Evolutionary conservation across 2,888 invertebrate genomes (phyloP).

Genomic region (Cylindroiulus punctatus): DNA sequence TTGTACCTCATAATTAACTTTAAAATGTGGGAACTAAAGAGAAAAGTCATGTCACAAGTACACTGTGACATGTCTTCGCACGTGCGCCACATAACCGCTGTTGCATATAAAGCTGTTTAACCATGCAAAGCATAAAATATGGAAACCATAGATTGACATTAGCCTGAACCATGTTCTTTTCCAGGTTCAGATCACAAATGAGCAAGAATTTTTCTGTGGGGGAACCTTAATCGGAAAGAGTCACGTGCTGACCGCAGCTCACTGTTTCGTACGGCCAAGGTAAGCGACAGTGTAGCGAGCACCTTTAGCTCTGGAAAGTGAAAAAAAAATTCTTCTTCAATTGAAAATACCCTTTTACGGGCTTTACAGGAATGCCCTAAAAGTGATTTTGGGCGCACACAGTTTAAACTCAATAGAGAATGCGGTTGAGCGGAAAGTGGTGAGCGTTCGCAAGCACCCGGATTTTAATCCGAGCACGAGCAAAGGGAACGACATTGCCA

Average conservation of each 20-base stretch:
- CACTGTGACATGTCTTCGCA: too few relatives aligned
- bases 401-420: background rate
- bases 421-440: constrained; percentile 51
- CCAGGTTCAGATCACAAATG: constrained; percentile 50
- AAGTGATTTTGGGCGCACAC: constrained; percentile 52
- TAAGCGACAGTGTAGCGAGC: background rate
- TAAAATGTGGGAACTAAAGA: too few relatives aligned
- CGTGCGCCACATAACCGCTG: too few relatives aligned
- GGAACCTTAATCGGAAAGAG: constrained; percentile 54
- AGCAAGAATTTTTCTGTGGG: constrained; percentile 53
- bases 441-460: constrained; percentile 39
- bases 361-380: constrained; percentile 35
- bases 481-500: constrained; percentile 55
- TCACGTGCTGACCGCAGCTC: constrained; percentile 56
- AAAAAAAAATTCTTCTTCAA: too few relatives aligned
- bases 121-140: background rate
- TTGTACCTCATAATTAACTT: too few relatives aligned
- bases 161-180: background rate
- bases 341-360: background rate
- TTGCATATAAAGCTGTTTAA: too few relatives aligned
- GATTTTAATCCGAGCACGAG: constrained; percentile 48
- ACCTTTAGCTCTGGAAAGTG: too few relatives aligned
- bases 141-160: background rate
- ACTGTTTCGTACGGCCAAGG: constrained; percentile 48
- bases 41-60: too few relatives aligned